Evolutionary conservation across 2,113 vertebrate genomes (phyloP).

Genomic region (Ochotona princeps): DNA sequence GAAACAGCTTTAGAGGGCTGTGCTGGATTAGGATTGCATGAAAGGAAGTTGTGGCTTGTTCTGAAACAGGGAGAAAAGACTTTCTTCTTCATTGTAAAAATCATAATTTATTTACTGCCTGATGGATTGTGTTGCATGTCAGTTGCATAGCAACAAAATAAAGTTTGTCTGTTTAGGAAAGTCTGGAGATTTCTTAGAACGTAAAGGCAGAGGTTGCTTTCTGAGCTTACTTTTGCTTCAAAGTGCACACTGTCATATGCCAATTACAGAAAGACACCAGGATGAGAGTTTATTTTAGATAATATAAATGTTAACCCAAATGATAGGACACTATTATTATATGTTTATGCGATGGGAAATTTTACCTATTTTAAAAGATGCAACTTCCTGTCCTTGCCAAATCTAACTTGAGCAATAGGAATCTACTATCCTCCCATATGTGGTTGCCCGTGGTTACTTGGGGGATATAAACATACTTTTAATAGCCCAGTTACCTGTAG

Average conservation of each 20-base stretch:
- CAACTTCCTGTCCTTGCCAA: constrained; percentile 82
- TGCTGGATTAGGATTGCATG: constrained; percentile 77
- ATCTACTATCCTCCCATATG: constrained; percentile 54
- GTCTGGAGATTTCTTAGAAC: constrained; percentile 80
- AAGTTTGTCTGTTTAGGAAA: constrained; percentile 84
- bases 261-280: constrained; percentile 80
- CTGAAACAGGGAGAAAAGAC: constrained; percentile 73
- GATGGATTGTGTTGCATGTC: constrained; percentile 75
- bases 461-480: neutral
- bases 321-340: constrained; percentile 79
- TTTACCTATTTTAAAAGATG: constrained; percentile 83
- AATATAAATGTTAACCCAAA: constrained; percentile 86
- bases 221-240: constrained; percentile 83
- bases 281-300: constrained; percentile 85
- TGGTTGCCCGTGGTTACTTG: constrained; percentile 31
- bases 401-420: constrained; percentile 71
- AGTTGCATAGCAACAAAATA: constrained; percentile 86
- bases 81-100: constrained; percentile 84
- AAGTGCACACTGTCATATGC: constrained; percentile 81
- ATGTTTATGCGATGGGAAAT: constrained; percentile 81
- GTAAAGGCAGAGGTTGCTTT: constrained; percentile 77
- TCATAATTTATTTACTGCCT: constrained; percentile 82
- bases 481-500: constrained; percentile 61
- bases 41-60: constrained; percentile 83
- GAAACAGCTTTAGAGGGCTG: constrained; percentile 77